Evolutionary conservation across 2,797 vertebrate species (phyloP), one percentile per base, ranked within the genome.

Genomic region (Liasis olivaceus): DNA sequence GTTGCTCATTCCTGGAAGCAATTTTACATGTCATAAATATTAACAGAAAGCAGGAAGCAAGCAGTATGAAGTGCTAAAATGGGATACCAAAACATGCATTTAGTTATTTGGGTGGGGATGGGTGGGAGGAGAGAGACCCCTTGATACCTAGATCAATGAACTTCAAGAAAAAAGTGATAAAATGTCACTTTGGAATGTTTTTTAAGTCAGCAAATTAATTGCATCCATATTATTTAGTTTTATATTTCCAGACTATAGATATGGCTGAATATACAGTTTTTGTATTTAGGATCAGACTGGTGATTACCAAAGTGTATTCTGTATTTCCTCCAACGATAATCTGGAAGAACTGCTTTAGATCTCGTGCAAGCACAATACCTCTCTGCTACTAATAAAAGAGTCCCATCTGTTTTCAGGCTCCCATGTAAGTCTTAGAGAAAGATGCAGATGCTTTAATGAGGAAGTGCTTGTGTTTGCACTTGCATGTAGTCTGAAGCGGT

Each of bases 31-130:
- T 87, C 36, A 64, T 93, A 58, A 88, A 77, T 77, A 95, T 93
- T 88, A 89, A 95, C 81, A 91, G 96, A 94, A 95, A 66, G 84
- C 94, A 95, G 95, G 94, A 96, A 96, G 60, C 60, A 20, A 36
- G 64, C 89, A 91, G 60, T 14, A 81, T 28, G 0, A 69, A 72
- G 69, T 84, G 88, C 31, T 56, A 42, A 62, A 81, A 89, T 59
- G 85, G 14, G 54, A 8, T 77, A 88, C 60, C 0, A 0, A 93
- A 89, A 84, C 0, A 2, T 28, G 42, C 56, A 86, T 77, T 58
- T 87, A 5, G 36, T 7, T 47, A 72, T 13, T 11, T 72, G 54
- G 28, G 36, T 22, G 13, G 89, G 54, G 14, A 87, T 84, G 59
- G 56, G 24, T 42, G 59, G 86, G 22, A 42, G 12, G 5, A 17